Evolutionary conservation across 2,797 vertebrate genomes (phyloP).

Genomic region (Esox masquinongy): DNA sequence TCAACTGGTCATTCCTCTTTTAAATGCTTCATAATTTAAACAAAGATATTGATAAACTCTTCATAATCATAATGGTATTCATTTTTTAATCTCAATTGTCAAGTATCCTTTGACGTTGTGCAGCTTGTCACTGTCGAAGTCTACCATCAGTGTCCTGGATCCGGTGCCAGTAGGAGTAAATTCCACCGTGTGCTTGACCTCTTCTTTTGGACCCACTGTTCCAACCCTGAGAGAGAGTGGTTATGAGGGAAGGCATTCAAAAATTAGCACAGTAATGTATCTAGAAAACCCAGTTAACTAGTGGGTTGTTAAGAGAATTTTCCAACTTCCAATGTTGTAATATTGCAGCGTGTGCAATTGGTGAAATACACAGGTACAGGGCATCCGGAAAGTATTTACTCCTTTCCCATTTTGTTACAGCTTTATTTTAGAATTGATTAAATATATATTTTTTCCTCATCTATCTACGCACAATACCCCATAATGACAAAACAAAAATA

Average conservation of each 20-base stretch:
- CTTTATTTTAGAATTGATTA: too few relatives aligned
- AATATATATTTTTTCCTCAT: too few relatives aligned
- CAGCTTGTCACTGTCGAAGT: conserved; percentile 84
- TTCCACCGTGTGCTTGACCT: conserved; percentile 68
- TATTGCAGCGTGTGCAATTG: neutral
- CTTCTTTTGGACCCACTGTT: conserved; percentile 61
- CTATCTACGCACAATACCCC: too few relatives aligned
- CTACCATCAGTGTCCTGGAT: conserved; percentile 78
- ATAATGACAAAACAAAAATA: too few relatives aligned
- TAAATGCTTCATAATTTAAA: neutral
- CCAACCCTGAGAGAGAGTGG: conserved; percentile 50
- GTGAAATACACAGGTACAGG: neutral
- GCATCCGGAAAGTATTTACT: too few relatives aligned
- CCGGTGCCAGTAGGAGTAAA: conserved; percentile 72
- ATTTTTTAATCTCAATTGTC: conserved; percentile 72
- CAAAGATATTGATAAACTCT: neutral
- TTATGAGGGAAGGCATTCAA: neutral
- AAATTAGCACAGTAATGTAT: neutral
- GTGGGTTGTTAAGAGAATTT: neutral
- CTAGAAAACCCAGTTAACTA: neutral
- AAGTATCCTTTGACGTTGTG: conserved; percentile 80
- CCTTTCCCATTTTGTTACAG: too few relatives aligned
- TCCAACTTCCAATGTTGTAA: neutral
- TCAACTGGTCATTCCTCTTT: neutral
- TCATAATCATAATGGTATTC: neutral